These are phyloP conservation scores for Dioctria rufipes DNA, from an alignment of 2,888 invertebrate species.

Conservation along the genomic window DNA sequence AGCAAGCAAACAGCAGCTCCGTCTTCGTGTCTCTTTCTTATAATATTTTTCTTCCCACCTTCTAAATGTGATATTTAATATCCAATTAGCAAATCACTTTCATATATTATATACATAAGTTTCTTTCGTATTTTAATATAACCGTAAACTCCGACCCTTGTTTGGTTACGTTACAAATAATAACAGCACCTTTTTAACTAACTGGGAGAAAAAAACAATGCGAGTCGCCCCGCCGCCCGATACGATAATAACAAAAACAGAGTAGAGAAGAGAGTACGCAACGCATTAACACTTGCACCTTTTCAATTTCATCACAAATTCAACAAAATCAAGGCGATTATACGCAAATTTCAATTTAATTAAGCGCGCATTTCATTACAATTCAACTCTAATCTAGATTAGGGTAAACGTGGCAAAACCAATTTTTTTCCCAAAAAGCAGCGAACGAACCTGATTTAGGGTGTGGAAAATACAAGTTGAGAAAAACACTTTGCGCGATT, in stretches of 20 bases:
- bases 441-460: conserved; percentile 48
- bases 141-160: too few relatives aligned
- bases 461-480: conserved; percentile 49
- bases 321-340: neutral
- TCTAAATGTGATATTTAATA: neutral
- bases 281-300: conserved; percentile 16
- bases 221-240: neutral
- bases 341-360: conserved; percentile 13
- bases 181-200: neutral
- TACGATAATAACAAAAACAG: conserved; percentile 5
- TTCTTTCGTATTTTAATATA: neutral
- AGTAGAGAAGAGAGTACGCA: too few relatives aligned
- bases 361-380: conserved; percentile 27
- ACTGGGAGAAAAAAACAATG: neutral
- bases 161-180: neutral
- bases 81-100: conserved; percentile 3
- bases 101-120: neutral
- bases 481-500: conserved; percentile 3
- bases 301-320: conserved; percentile 18
- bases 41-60: too few relatives aligned
- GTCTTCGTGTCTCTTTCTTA: too few relatives aligned
- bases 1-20: neutral
- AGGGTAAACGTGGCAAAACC: conserved; percentile 46
- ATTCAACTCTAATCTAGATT: conserved; percentile 11
- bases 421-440: conserved; percentile 43